phyloP scores from a whole-genome alignment of 2,113 vertebrate species.

The Pangasianodon gigas region DNA sequence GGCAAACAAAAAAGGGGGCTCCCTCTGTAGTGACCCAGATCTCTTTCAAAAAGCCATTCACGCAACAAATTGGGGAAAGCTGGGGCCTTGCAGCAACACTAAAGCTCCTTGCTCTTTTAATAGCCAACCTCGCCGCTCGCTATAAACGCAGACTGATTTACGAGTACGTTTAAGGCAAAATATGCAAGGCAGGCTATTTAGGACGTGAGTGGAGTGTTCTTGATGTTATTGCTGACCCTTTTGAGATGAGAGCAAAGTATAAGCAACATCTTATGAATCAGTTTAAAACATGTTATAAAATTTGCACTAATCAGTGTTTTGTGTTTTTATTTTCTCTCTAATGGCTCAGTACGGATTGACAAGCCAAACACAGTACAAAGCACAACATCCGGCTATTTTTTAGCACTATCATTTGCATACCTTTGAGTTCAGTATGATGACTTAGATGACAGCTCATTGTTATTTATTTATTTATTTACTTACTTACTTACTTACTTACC shows the following conservation, averaged over 20 bases:
- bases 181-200: not conserved
- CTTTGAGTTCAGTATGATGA: not conserved
- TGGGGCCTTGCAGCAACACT: conserved; percentile 73
- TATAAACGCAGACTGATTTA: conserved; percentile 76
- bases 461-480: not conserved
- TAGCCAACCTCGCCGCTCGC: conserved; percentile 70
- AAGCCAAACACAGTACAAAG: not conserved
- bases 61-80: conserved; percentile 86
- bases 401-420: not conserved
- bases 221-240: not conserved
- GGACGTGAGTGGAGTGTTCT: not conserved
- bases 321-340: not conserved
- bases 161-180: conserved; percentile 41
- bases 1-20: conserved; percentile 81
- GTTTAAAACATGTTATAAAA: not conserved
- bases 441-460: not conserved
- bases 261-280: not conserved
- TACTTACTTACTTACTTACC: not conserved
- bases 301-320: not conserved
- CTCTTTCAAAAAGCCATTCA: conserved; percentile 88
- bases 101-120: conserved; percentile 78
- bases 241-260: not conserved
- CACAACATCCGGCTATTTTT: not conserved
- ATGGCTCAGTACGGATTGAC: not conserved
- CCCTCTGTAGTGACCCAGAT: conserved; percentile 85